Conservation (phyloP, 1,140 invertebrate genomes). For the Drosophila melanica region DNA sequence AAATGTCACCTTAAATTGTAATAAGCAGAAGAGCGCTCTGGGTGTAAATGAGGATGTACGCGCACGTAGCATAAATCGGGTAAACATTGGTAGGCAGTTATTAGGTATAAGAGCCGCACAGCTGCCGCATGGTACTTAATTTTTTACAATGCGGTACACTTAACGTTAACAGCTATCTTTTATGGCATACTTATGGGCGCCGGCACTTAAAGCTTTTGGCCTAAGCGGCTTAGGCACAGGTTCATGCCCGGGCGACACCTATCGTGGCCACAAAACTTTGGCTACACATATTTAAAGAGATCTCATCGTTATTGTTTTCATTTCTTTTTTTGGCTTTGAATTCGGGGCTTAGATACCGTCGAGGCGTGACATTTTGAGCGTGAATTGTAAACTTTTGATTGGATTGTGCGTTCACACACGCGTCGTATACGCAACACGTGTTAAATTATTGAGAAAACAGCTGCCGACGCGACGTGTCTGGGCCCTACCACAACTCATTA, state of each 20-base stretch:
- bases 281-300: conserved; percentile 45
- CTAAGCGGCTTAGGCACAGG: conserved; percentile 64
- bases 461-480: conserved; percentile 10
- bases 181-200: conserved; percentile 47
- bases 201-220: conserved; percentile 41
- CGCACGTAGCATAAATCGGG: conserved; percentile 39
- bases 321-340: conserved; percentile 52
- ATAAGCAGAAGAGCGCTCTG: conserved; percentile 42
- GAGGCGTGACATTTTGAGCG: conserved; percentile 71
- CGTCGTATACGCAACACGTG: conserved; percentile 66
- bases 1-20: conserved; percentile 61
- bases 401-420: conserved; percentile 65
- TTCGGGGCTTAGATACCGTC: conserved; percentile 33
- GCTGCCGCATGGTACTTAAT: conserved; percentile 43
- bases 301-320: conserved; percentile 6
- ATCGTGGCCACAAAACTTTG: conserved; percentile 41
- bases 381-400: conserved; percentile 82
- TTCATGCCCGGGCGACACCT: conserved; percentile 18
- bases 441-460: conserved; percentile 69
- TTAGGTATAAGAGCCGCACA: conserved; percentile 21
- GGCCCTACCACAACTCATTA: conserved; percentile 68
- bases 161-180: conserved; percentile 50
- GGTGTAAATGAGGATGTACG: conserved; percentile 41
- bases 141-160: conserved; percentile 47
- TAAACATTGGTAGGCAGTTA: conserved; percentile 38